Percentiles rank a stretch among this genome's conserved stretches.
Conservation (phyloP, 1,140 invertebrate genomes). For the Spodoptera frugiperda region DNA sequence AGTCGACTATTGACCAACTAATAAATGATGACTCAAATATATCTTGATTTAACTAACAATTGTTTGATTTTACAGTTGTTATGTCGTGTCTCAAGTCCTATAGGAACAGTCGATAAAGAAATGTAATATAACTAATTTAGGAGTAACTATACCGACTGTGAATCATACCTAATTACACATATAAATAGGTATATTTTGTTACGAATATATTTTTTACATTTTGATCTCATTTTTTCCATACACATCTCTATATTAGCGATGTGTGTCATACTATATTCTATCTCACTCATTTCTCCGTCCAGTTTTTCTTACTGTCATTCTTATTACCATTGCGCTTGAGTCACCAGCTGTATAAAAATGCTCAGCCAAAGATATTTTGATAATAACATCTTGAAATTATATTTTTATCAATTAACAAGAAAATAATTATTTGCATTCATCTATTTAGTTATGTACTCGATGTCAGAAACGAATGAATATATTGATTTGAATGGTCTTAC, state of each 20-base stretch:
- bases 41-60: background rate
- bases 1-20: background rate
- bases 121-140: background rate
- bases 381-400: too few species aligned
- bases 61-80: background rate
- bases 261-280: background rate
- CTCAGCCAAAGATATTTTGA: too few species aligned
- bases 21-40: too few species aligned
- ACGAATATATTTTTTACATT: too few species aligned
- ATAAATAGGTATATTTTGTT: background rate
- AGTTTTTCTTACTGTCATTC: background rate
- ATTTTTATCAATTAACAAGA: too few species aligned
- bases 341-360: background rate
- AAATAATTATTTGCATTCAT: background rate
- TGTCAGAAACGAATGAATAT: background rate
- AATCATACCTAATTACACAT: background rate
- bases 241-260: conserved; percentile 24
- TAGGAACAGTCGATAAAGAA: background rate
- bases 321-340: background rate
- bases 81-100: background rate
- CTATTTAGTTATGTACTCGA: conserved; percentile 7
- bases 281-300: background rate
- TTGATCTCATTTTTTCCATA: background rate
- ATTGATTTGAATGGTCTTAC: background rate
- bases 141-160: background rate